Percentiles rank a stretch among this genome's conserved stretches.
Evolutionary conservation across 2,113 vertebrate genomes (phyloP).

Genomic region (Chaetorhynchus papuensis): DNA sequence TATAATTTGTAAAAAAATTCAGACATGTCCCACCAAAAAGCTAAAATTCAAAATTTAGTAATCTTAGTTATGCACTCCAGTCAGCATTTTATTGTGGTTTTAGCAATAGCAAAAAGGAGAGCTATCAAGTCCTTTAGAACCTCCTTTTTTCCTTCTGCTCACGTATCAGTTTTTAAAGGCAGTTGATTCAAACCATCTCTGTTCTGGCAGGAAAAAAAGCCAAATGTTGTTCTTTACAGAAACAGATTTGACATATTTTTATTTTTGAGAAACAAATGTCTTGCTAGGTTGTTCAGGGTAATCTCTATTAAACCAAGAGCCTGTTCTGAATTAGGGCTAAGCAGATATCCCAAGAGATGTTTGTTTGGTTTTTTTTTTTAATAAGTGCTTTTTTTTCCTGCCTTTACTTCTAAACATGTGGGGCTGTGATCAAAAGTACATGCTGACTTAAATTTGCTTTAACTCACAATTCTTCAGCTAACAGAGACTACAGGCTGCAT

Average conservation of each 20-base stretch:
- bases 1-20: neutral
- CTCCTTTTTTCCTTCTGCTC: neutral
- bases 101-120: neutral
- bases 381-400: neutral
- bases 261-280: neutral
- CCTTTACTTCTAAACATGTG: neutral
- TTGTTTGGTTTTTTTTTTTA: neutral
- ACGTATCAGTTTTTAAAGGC: neutral
- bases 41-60: neutral
- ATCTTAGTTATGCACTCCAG: neutral
- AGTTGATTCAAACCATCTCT: neutral
- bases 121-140: neutral
- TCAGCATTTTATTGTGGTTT: neutral
- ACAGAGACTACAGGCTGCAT: neutral
- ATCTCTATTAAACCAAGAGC: neutral
- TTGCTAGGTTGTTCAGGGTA: neutral
- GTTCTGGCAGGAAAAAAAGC: neutral
- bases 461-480: neutral
- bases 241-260: neutral
- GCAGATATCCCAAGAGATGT: neutral
- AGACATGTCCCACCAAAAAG: neutral
- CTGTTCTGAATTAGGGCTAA: slow-evolving; percentile 15
- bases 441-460: neutral
- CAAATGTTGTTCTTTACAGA: neutral
- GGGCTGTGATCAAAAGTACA: rapidly evolving